Evolutionary conservation across 1,140 invertebrate species (phyloP).

Genomic region (Psix sp.): DNA sequence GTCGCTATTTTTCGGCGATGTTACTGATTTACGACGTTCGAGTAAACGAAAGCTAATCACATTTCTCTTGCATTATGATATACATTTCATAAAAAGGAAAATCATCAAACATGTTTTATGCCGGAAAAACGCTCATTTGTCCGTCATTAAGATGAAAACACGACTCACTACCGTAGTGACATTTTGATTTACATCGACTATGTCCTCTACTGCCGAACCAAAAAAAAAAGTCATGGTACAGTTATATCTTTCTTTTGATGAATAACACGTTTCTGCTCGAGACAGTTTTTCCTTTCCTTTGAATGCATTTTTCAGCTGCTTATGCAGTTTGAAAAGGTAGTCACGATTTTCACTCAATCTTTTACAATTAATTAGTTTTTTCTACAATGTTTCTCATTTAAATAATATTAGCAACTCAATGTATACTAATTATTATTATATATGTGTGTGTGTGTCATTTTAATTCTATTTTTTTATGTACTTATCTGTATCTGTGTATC

Average conservation of each 20-base stretch:
- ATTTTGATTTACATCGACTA: constrained; percentile 34
- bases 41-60: constrained; percentile 6
- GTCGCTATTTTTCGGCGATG: constrained; percentile 19
- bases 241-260: background rate
- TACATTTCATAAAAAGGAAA: constrained; percentile 18
- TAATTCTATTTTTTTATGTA: too few relatives aligned
- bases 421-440: too few relatives aligned
- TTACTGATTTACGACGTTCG: constrained; percentile 21
- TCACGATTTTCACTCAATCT: too few relatives aligned
- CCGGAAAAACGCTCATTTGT: constrained; percentile 16
- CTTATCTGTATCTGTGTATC: too few relatives aligned
- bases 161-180: constrained; percentile 12
- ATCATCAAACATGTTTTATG: constrained; percentile 1
- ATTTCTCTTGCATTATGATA: constrained; percentile 15
- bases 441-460: too few relatives aligned
- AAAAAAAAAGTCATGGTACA: constrained; percentile 4
- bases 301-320: background rate
- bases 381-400: too few relatives aligned
- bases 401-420: too few relatives aligned
- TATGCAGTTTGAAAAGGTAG: too few relatives aligned
- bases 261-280: background rate
- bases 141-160: constrained; percentile 17
- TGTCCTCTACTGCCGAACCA: constrained; percentile 2
- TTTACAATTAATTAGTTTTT: too few relatives aligned
- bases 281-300: background rate